Base-by-base conservation (phyloP, 2,888 invertebrate species). In the Abrostola tripartita region DNA sequence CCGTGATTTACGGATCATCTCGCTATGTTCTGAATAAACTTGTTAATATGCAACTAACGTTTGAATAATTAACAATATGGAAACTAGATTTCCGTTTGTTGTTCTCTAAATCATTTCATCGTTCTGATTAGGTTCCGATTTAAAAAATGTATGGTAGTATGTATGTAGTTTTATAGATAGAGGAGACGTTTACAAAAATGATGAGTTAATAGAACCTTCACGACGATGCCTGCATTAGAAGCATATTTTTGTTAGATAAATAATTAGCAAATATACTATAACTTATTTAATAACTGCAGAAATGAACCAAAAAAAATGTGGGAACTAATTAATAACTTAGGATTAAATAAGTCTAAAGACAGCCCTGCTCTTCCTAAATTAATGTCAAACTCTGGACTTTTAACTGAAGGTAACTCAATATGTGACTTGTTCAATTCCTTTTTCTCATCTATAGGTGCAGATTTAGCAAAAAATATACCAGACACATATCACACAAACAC, bases 1-100 rank as follows among this genome's bases (percentile, higher is more conserved):
- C 66, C 71, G 79, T 81, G 80, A 80, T 80, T 80, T 79, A 79
- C 77, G 71, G 68, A 75, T 79, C 69, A 75, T 76, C 77, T 71
- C 71, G 60, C 71, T 56, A 59, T 65, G 71, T 78, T 76, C 72
- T 78, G 70, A 68, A 76, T 74, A 65, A 69, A 71, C 77, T 79
- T 65, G 73, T 81, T 79, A 80, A 81, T 78, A 79, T 79, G 79
- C 78, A 76, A 71, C 77, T 69, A 63, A 52, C 61, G 24, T 9
- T 52, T 79, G 71, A 78, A 81, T 79, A 66, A 79, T 74, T 47
- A 56, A 77, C 47, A 63, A 55, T 65, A 70, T 65, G 56, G 64
- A 59, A 79, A 76, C 74, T 72, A 70, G 60, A 66, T 62, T 71
- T 78, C 57, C 65, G 49, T 62, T 62, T 61, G 59, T 68, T 68